phyloP scores from a whole-genome alignment of 2,888 invertebrate species.

The Nomada ferruginata region DNA sequence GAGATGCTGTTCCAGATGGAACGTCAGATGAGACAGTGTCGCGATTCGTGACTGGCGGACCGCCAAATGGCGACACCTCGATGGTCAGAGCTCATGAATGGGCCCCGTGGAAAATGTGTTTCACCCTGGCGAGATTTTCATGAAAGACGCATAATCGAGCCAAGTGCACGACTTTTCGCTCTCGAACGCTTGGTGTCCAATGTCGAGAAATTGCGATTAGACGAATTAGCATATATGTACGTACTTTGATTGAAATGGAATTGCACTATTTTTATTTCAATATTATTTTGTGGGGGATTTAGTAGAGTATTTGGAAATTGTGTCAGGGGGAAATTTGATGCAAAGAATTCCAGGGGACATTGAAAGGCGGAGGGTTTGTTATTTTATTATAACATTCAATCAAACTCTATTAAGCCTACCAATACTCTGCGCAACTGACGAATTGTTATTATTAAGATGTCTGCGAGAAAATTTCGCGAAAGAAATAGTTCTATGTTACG shows the following conservation, averaged over 20 bases:
- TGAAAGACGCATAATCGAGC: conserved; percentile 37
- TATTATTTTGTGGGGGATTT: too few species aligned
- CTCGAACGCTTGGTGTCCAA: conserved; percentile 20
- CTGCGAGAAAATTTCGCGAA: too few species aligned
- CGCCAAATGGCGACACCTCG: conserved; percentile 75
- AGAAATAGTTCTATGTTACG: too few species aligned
- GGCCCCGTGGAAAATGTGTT: conserved; percentile 60
- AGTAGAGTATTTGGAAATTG: too few species aligned
- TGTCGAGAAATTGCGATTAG: conserved; percentile 11
- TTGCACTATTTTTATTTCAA: too few species aligned
- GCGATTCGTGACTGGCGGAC: conserved; percentile 77
- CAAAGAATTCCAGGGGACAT: too few species aligned
- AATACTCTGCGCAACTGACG: too few species aligned
- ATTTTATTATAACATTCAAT: too few species aligned
- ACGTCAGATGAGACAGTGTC: conserved; percentile 74
- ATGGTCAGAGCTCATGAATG: conserved; percentile 76
- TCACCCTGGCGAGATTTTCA: conserved; percentile 35
- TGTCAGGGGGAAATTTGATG: too few species aligned
- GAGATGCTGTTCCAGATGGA: conserved; percentile 55
- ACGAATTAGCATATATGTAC: too few species aligned
- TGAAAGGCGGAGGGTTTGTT: too few species aligned
- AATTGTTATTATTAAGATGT: not conserved
- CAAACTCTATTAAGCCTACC: too few species aligned
- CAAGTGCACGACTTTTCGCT: conserved; percentile 39
- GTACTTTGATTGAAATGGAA: not conserved